Conservation (phyloP, 2,888 invertebrate genomes). For the Drosophila rubida region DNA sequence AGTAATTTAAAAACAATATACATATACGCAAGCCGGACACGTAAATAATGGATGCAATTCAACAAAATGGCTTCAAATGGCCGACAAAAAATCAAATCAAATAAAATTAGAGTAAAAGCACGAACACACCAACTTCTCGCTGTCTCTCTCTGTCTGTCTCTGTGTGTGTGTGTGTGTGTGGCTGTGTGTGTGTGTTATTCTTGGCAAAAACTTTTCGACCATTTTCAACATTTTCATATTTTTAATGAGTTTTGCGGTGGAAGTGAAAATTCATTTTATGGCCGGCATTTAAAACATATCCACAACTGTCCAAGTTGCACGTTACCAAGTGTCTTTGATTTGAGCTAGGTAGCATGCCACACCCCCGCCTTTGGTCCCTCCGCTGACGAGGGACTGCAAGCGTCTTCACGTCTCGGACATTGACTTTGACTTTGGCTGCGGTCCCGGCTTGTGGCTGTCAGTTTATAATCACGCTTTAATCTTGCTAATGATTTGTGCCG, state of each 20-base stretch:
- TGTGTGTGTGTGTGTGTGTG: not conserved
- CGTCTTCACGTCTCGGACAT: slow-evolving; percentile 2
- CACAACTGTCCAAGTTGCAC: slow-evolving; percentile 38
- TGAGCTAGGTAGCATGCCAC: slow-evolving; percentile 32
- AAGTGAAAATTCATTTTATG: slow-evolving; percentile 24
- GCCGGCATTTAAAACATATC: slow-evolving; percentile 21
- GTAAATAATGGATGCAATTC: slow-evolving; percentile 12
- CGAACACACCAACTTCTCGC: not conserved
- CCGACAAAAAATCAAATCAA: not conserved
- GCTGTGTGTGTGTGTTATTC: slow-evolving; percentile 14
- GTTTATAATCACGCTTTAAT: slow-evolving; percentile 44
- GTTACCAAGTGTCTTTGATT: slow-evolving; percentile 6
- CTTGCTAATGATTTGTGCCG: slow-evolving; percentile 59
- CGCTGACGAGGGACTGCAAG: slow-evolving; percentile 11
- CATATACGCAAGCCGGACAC: not conserved
- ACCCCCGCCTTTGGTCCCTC: not conserved
- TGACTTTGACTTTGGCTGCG: slow-evolving; percentile 3
- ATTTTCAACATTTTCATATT: slow-evolving; percentile 46
- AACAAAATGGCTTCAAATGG: not conserved
- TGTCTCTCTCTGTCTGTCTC: not conserved
- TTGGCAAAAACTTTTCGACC: slow-evolving; percentile 14
- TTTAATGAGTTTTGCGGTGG: slow-evolving; percentile 54
- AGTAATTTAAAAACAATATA: slow-evolving; percentile 2
- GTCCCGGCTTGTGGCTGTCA: slow-evolving; percentile 6
- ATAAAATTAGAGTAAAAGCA: not conserved